phyloP scores from a whole-genome alignment of 2,113 vertebrate species.

The Machaerirhynchus nigripectus region DNA sequence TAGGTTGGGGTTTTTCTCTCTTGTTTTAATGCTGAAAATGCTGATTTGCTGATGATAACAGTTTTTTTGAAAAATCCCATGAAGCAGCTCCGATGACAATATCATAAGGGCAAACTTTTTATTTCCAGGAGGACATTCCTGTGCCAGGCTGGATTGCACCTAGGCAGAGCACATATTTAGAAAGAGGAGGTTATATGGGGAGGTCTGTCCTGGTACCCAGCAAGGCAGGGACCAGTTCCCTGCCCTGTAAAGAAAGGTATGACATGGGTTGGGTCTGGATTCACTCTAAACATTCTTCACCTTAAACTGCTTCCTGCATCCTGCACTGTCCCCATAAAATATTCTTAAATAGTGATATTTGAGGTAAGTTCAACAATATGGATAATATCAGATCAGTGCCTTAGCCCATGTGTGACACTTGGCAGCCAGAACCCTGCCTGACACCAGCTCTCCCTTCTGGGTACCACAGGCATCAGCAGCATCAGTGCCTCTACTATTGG shows the following conservation, averaged over 20 bases:
- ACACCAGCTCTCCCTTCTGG: not conserved
- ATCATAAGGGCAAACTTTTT: not conserved
- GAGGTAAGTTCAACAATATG: rapidly evolving
- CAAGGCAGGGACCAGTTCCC: not conserved
- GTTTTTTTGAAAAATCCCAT: not conserved
- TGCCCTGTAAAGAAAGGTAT: not conserved
- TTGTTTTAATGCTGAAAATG: not conserved
- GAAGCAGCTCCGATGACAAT: not conserved
- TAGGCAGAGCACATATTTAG: not conserved
- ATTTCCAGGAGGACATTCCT: not conserved
- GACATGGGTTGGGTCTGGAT: not conserved
- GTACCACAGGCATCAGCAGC: not conserved
- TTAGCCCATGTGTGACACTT: not conserved
- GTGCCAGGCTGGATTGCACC: not conserved
- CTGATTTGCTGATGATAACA: not conserved
- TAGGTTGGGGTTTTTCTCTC: rapidly evolving
- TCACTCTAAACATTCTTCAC: not conserved
- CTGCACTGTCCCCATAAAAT: not conserved
- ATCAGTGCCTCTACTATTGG: not conserved
- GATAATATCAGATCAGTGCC: not conserved
- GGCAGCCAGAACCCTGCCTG: not conserved
- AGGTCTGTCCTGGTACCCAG: not conserved
- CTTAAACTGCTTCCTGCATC: not conserved
- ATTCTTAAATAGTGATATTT: not conserved
- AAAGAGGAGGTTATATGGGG: not conserved